Conservation (phyloP, 2,797 vertebrate genomes). For the Micromesistius poutassou region DNA sequence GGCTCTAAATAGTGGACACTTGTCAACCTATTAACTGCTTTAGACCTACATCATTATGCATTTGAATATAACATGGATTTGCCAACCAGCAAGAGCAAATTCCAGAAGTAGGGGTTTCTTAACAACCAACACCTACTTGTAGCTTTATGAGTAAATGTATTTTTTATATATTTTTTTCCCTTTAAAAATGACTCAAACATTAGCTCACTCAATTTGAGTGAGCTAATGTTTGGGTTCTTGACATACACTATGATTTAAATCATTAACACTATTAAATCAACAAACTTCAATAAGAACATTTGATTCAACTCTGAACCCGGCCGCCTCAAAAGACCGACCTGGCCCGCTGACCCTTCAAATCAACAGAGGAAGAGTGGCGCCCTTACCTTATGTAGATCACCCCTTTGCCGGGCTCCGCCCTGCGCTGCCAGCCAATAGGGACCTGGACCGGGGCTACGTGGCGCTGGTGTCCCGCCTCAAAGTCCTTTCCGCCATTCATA, state of each 20-base stretch:
- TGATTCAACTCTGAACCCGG: too few species aligned
- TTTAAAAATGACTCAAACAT: background rate
- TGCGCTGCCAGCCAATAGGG: slow-evolving; percentile 96
- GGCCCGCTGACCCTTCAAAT: background rate
- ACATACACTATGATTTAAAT: too few species aligned
- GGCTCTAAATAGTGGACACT: background rate
- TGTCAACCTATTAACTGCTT: background rate
- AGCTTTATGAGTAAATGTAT: background rate
- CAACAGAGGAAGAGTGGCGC: background rate
- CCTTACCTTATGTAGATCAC: slow-evolving; percentile 92
- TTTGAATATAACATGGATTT: background rate
- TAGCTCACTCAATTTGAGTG: too few species aligned
- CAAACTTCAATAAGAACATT: too few species aligned
- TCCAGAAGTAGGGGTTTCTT: too few species aligned
- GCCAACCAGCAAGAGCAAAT: too few species aligned
- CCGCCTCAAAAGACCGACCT: too few species aligned
- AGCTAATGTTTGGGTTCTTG: too few species aligned
- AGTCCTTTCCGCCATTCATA: slow-evolving; percentile 99
- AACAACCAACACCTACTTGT: background rate
- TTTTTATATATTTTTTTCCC: background rate
- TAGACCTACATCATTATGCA: background rate
- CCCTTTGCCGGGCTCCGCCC: slow-evolving; percentile 82
- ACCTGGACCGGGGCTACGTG: slow-evolving; percentile 87
- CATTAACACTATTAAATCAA: too few species aligned
- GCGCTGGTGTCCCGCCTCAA: slow-evolving; percentile 86